Evolutionary conservation across 2,888 invertebrate genomes (phyloP), one percentile per base, ranked within the genome.

Genomic region (Ptychoptera albimana): DNA sequence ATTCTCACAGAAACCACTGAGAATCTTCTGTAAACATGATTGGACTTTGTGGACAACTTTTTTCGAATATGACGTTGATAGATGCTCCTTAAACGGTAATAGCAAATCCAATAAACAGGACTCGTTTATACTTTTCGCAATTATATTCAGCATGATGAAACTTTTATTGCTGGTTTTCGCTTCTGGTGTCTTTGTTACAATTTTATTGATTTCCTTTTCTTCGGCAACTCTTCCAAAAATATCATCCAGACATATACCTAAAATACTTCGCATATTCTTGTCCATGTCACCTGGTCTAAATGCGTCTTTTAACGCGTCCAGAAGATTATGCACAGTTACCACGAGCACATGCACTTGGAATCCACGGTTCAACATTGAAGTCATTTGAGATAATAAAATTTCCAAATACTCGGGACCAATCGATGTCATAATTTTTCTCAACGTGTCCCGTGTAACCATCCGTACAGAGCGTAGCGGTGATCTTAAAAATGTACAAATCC

Each of bases 341-440:
- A 85, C 84, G 43, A 97, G 67, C 0, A 97, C 94, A 56, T 97
- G 96, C 2, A 89, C 79, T 71, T 94, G 93, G 60, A 85, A 97
- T 10, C 97, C 97, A 57, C 82, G 75, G 0, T 79, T 86, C 44
- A 97, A 68, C 14, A 88, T 65, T 5, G 82, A 68, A 32, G 79
- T 78, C 60, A 97, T 74, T 63, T 93, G 91, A 48, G 77, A 76
- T 10, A 96, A 62, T 15, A 96, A 64, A 53, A 79, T 69, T 8
- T 77, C 73, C 48, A 97, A 69, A 62, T 89, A 89, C 12, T 74
- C 66, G 0, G 89, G 77, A 0, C 96, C 96, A 8, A 98, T 71
- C 0, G 85, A 76, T 0, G 77, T 57, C 78, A 92, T 83, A 23
- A 94, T 86, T 63, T 89, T 86, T 52, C 86, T 81, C n/a, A 97